These are phyloP conservation scores for Syngnathus acus DNA, from an alignment of 2,797 vertebrate species.

Conservation along the genomic window DNA sequence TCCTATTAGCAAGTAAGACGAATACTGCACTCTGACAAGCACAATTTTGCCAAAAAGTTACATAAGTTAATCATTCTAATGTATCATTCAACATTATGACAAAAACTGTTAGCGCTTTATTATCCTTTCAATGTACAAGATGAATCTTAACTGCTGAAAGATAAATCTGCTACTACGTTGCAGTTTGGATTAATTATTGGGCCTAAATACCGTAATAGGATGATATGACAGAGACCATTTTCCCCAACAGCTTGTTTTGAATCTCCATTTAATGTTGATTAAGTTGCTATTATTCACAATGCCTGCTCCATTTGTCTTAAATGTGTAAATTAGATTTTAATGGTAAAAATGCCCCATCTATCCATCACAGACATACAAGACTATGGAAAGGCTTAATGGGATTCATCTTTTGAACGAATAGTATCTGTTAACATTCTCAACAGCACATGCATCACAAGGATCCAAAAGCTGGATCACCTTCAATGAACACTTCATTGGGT, in stretches of 20 bases:
- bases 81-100: no score
- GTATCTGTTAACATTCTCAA: background rate
- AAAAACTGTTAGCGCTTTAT: no score
- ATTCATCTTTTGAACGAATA: background rate
- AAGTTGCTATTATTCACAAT: background rate
- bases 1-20: no score
- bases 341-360: background rate
- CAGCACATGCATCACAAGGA: conserved; percentile 4
- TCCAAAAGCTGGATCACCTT: background rate
- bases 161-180: no score
- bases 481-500: background rate
- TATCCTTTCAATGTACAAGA: background rate
- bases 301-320: background rate
- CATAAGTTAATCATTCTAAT: no score
- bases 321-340: conserved; percentile 1
- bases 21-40: no score
- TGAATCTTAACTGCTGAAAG: background rate
- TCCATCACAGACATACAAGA: background rate
- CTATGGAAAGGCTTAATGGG: background rate
- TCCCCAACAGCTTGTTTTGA: background rate
- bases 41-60: no score
- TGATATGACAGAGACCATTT: background rate
- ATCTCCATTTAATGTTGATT: background rate
- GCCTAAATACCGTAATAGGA: no score
- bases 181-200: no score